Percentiles rank a stretch among this genome's conserved stretches.
Evolutionary conservation across 2,797 vertebrate species (phyloP).

Genomic region (Gobio occitaniae): DNA sequence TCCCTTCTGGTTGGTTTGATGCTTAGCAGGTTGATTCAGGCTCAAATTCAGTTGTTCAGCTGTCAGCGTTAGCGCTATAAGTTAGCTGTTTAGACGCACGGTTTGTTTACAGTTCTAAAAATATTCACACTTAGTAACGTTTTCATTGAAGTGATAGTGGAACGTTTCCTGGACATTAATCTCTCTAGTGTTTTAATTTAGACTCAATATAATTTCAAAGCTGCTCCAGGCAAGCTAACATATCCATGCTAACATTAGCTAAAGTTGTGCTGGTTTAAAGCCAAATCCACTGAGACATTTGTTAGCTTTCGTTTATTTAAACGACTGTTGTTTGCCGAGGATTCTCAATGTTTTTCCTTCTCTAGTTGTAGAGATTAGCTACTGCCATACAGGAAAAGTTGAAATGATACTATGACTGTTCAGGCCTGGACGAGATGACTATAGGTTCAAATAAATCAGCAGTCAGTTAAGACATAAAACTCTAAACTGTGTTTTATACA

Average conservation of each 20-base stretch:
- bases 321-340: not conserved
- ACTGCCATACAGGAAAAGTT: not conserved
- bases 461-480: not conserved
- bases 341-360: not conserved
- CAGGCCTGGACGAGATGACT: conserved; percentile 25
- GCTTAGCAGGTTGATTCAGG: not conserved
- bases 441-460: not conserved
- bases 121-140: not conserved
- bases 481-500: not conserved
- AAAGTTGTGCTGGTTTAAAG: conserved; percentile 12
- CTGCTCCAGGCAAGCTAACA: conserved; percentile 1
- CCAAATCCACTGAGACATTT: conserved; percentile 17
- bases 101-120: conserved; percentile 32
- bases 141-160: conserved; percentile 3
- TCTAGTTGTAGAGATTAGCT: not conserved
- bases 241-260: conserved; percentile 22
- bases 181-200: not conserved
- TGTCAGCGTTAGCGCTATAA: not conserved
- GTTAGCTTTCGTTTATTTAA: not conserved
- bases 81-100: not conserved
- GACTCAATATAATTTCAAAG: not conserved
- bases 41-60: not conserved
- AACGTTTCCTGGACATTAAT: not conserved
- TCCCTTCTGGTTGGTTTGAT: not conserved
- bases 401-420: not conserved